Conservation (phyloP, 2,888 invertebrate species). For the Hirtodrosophila trivittata region DNA sequence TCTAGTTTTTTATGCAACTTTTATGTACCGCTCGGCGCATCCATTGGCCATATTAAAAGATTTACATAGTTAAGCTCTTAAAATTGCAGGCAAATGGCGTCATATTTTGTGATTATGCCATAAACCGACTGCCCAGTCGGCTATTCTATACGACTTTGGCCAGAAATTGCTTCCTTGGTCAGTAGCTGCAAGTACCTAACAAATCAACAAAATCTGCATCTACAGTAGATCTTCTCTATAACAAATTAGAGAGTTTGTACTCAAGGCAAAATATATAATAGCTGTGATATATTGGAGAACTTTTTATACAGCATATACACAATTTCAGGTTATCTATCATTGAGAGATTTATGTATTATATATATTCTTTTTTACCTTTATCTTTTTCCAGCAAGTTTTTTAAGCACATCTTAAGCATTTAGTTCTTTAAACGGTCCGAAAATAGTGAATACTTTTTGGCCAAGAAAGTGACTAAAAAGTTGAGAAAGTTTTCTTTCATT, state of each 20-base stretch:
- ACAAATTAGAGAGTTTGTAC: background rate
- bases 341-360: too few relatives aligned
- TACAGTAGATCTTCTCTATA: constrained; percentile 1
- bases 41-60: constrained; percentile 72
- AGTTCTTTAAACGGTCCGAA: constrained; percentile 31
- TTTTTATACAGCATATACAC: too few relatives aligned
- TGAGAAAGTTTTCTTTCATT: constrained; percentile 60
- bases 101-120: constrained; percentile 63
- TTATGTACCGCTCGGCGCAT: constrained; percentile 44
- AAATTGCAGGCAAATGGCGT: constrained; percentile 63
- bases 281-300: too few relatives aligned
- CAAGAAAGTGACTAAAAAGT: constrained; percentile 41
- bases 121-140: constrained; percentile 34
- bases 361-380: too few relatives aligned
- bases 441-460: constrained; percentile 14
- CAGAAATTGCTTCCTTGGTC: constrained; percentile 23
- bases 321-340: too few relatives aligned
- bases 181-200: constrained; percentile 1
- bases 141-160: background rate
- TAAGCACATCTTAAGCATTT: constrained; percentile 40
- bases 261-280: too few relatives aligned
- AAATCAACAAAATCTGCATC: background rate
- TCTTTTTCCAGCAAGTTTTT: too few relatives aligned
- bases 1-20: constrained; percentile 63
- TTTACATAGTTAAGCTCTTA: constrained; percentile 72